Evolutionary conservation across 2,113 vertebrate genomes (phyloP).

Genomic region (Oplegnathus fasciatus): DNA sequence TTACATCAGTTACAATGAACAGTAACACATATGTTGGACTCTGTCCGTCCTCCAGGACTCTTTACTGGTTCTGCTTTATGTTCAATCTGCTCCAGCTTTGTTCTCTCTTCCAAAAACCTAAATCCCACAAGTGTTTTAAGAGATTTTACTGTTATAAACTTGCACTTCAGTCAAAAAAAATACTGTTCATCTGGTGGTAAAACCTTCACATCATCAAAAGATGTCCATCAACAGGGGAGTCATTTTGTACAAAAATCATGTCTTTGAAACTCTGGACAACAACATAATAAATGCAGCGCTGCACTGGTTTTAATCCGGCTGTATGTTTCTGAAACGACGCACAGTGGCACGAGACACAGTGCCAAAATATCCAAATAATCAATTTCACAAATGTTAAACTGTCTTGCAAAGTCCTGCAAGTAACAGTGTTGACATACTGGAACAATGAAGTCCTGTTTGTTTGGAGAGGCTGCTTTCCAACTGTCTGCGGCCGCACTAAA

Average conservation of each 20-base stretch:
- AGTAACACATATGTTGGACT: constrained; percentile 22
- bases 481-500: constrained; percentile 7
- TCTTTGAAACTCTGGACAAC: constrained; percentile 19
- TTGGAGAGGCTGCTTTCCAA: constrained; percentile 41
- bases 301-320: background rate
- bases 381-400: background rate
- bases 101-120: constrained; percentile 23
- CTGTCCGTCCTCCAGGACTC: constrained; percentile 26
- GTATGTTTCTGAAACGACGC: constrained; percentile 12
- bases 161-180: constrained; percentile 29
- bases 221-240: background rate
- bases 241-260: constrained; percentile 19
- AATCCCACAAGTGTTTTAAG: background rate
- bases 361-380: constrained; percentile 5
- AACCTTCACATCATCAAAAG: constrained; percentile 6
- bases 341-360: background rate
- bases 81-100: constrained; percentile 18
- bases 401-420: constrained; percentile 5
- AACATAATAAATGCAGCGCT: background rate
- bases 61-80: constrained; percentile 19
- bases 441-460: constrained; percentile 23
- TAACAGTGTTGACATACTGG: background rate
- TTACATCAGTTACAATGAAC: constrained; percentile 39
- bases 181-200: constrained; percentile 15
- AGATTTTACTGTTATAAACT: constrained; percentile 29